These are phyloP conservation scores for Acanthurus leucopareius DNA, from an alignment of 2,797 vertebrate species.

Conservation along the genomic window DNA sequence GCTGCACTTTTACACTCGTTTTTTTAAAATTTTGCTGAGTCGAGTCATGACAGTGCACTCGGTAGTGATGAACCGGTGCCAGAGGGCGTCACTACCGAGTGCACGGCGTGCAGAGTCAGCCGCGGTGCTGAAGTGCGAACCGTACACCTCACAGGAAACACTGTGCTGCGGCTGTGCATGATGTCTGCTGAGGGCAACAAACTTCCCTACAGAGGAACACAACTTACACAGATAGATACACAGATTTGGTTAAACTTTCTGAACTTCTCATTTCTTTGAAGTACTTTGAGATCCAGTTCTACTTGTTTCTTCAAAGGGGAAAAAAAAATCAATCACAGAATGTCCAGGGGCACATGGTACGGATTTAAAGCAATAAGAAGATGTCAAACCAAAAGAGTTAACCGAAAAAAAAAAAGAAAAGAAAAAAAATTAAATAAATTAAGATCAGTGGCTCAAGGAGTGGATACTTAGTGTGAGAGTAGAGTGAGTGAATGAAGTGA, in stretches of 20 bases:
- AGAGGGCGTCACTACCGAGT: constrained; percentile 35
- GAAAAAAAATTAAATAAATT: constrained; percentile 16
- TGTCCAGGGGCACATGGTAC: constrained; percentile 36
- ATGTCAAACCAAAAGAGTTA: constrained; percentile 47
- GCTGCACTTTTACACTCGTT: constrained; percentile 33
- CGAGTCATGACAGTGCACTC: constrained; percentile 18
- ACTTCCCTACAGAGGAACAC: not conserved
- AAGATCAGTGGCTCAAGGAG: constrained; percentile 55
- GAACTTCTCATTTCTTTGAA: not conserved
- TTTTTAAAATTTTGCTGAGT: constrained; percentile 53
- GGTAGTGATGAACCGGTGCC: constrained; percentile 35
- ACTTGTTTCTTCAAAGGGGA: not conserved
- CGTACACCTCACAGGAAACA: constrained; percentile 19
- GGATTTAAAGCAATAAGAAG: constrained; percentile 22
- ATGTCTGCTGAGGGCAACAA: constrained; percentile 35
- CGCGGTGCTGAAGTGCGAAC: constrained; percentile 23
- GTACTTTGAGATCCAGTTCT: not conserved
- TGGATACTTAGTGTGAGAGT: constrained; percentile 54
- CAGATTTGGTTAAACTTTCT: not conserved
- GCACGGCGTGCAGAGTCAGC: constrained; percentile 40
- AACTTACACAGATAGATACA: not conserved
- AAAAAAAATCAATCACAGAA: constrained; percentile 25
- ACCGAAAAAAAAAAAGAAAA: not conserved
- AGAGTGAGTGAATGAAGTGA: constrained; percentile 65
- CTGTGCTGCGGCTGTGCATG: constrained; percentile 18